Percentiles rank a stretch among this genome's conserved stretches.
These are phyloP conservation scores for Seira sanloemensis DNA, from an alignment of 2,888 invertebrate species.

Conservation along the genomic window DNA sequence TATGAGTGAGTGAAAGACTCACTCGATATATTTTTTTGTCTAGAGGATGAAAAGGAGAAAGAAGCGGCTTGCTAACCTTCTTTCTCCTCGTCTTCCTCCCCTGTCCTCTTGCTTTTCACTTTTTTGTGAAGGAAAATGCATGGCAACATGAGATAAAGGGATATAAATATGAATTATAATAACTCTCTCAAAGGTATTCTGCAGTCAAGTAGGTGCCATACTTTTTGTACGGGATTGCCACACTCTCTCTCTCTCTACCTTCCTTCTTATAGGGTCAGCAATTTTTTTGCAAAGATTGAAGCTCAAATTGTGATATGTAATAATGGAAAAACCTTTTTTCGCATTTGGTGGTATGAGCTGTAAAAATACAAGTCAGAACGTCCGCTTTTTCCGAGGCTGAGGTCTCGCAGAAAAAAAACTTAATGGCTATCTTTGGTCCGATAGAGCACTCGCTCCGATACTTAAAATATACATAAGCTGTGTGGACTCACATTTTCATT, in stretches of 20 bases:
- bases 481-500: too few species aligned
- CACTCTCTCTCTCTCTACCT: neutral
- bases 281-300: too few species aligned
- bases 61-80: neutral
- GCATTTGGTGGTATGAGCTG: too few species aligned
- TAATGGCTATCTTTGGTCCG: too few species aligned
- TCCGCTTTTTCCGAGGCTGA: too few species aligned
- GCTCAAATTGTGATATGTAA: too few species aligned
- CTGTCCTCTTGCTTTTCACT: neutral
- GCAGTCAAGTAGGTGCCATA: neutral
- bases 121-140: neutral
- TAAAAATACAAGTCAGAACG: too few species aligned
- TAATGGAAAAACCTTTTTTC: too few species aligned
- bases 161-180: neutral
- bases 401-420: too few species aligned
- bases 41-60: neutral
- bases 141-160: slow-evolving; percentile 6
- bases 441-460: too few species aligned
- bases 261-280: neutral
- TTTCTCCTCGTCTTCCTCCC: neutral
- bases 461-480: too few species aligned
- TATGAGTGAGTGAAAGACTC: neutral
- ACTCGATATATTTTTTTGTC: neutral
- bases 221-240: neutral
- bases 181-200: neutral